Base-by-base conservation (phyloP, 2,888 invertebrate species). In the Amphipoea oculea region DNA sequence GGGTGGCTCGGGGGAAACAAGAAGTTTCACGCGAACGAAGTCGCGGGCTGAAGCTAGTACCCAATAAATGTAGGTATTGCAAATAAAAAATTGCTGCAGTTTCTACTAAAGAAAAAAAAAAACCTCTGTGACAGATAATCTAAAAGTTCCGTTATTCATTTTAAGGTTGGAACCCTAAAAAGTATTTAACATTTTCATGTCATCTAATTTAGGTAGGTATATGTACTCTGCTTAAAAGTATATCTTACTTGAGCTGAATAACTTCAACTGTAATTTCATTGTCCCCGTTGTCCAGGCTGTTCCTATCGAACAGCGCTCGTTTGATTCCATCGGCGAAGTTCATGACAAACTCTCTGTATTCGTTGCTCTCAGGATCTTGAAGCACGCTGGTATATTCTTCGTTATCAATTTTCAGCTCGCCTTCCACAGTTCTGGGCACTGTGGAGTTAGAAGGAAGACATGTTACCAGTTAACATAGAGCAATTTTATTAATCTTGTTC, bases 371-470 rank as follows among this genome's bases (percentile, higher is more conserved):
- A 36, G 96, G 96, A 89, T 98, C 97, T 60, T 95, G 93, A 67
- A 98, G 95, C 42, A 97, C 97, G 3, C 97, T 95, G 17, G 96
- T 96, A 93, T 97, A 98, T 67, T 97, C 97, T 87, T 98, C 96
- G 91, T 98, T 98, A 88, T 98, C 98, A 60, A 98, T 97, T 79
- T 95, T 97, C 76, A 98, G 92, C 89, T 97, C 97, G 4, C 98
- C 98, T 93, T 98, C 98, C 67, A 98, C 91, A 5, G 98, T 98
- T 91, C 97, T 96, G 73, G 98, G 98, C 85, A 98, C 98, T 97
- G 95, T 69, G 94, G 94, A 86, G 78, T 82, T n/a, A 84, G 70
- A 76, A 51, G 36, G 42, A 36, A 68, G 17, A 76, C 29, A 76
- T 23, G 45, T 78, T 66, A 72, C 1, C 20, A 54, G 4, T 29